These are phyloP conservation scores for Probaryconus sp. DNA, from an alignment of 1,140 invertebrate species.

Conservation along the genomic window DNA sequence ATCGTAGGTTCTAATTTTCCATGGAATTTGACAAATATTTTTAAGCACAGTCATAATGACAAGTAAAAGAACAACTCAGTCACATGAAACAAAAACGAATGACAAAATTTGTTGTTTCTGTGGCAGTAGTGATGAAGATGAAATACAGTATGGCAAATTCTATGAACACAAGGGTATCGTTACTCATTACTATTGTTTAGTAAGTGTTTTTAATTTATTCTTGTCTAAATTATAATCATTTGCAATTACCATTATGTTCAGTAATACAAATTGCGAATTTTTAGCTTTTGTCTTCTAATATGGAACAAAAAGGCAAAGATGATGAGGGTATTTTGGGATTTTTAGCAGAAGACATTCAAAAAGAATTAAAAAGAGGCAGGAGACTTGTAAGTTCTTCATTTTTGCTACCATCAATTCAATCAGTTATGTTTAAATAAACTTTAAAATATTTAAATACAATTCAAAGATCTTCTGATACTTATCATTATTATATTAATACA, in stretches of 20 bases:
- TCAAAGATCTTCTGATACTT: not conserved
- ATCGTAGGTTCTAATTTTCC: no score
- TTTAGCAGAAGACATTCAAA: slow-evolving; percentile 80
- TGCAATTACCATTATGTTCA: no score
- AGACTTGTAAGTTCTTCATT: slow-evolving; percentile 79
- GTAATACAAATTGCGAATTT: slow-evolving; percentile 61
- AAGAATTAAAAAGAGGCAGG: slow-evolving; percentile 80
- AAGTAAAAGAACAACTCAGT: no score
- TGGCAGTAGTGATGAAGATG: slow-evolving; percentile 72
- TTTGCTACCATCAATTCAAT: slow-evolving; percentile 17
- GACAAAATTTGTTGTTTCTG: slow-evolving; percentile 77
- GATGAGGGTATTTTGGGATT: slow-evolving; percentile 83
- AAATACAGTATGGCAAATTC: slow-evolving; percentile 79
- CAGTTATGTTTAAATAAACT: slow-evolving; percentile 18
- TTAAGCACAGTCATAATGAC: no score
- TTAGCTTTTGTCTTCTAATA: slow-evolving; percentile 82
- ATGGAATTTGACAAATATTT: no score
- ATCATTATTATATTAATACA: slow-evolving; percentile 6
- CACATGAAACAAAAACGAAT: not conserved
- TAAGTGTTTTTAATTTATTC: slow-evolving; percentile 60
- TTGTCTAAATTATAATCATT: not conserved
- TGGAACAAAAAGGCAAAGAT: slow-evolving; percentile 81
- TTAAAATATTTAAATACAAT: slow-evolving; percentile 6
- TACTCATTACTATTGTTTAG: slow-evolving; percentile 80
- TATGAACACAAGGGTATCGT: slow-evolving; percentile 75